Evolutionary conservation across 2,888 invertebrate genomes (phyloP).

Genomic region (Hermaeophaga mercurialis): DNA sequence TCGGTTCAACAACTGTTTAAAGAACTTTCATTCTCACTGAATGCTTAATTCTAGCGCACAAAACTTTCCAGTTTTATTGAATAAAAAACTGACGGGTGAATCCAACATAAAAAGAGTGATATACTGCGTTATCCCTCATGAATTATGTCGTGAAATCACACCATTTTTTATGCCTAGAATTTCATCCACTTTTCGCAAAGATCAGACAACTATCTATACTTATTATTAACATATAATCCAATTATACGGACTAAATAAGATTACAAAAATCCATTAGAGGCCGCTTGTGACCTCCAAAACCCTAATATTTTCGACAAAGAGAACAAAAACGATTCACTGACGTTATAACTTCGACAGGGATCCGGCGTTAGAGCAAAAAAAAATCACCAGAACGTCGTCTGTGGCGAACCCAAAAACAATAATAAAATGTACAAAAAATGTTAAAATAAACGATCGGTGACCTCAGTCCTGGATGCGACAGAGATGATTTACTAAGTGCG

Average conservation of each 20-base stretch:
- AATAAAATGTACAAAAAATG: slow-evolving; percentile 43
- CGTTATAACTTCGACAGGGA: slow-evolving; percentile 3
- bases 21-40: slow-evolving; percentile 25
- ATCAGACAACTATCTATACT: too few species aligned
- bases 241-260: too few species aligned
- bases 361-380: slow-evolving; percentile 2
- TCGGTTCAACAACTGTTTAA: slow-evolving; percentile 18
- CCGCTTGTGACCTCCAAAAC: too few species aligned
- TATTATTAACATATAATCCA: too few species aligned
- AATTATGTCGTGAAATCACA: slow-evolving; percentile 1
- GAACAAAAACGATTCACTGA: slow-evolving; percentile 1
- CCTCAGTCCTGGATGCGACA: slow-evolving; percentile 38
- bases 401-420: slow-evolving; percentile 18
- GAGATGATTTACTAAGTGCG: slow-evolving; percentile 44
- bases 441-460: slow-evolving; percentile 41
- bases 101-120: not conserved
- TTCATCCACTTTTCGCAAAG: too few species aligned
- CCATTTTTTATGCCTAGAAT: too few species aligned
- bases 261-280: too few species aligned
- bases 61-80: slow-evolving; percentile 21
- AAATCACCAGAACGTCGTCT: slow-evolving; percentile 7
- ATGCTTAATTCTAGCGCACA: slow-evolving; percentile 9
- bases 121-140: not conserved
- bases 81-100: slow-evolving; percentile 14
- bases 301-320: too few species aligned